phyloP scores from a whole-genome alignment of 2,888 invertebrate genomes.

The Caradrina clavipalpis region DNA sequence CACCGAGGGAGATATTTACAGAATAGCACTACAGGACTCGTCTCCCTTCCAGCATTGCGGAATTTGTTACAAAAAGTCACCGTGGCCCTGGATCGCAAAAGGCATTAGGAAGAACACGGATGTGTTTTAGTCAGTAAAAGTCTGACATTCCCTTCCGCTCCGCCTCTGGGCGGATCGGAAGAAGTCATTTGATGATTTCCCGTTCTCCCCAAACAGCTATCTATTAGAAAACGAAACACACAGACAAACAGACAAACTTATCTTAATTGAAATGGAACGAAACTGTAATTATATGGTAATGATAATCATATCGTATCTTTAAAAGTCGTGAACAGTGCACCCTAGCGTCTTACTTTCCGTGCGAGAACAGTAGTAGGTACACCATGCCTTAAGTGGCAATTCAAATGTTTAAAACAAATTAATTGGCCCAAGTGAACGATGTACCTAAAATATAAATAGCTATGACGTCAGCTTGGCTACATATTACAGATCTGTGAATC shows the following conservation, averaged over 20 bases:
- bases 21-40: too few relatives aligned
- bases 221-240: constrained; percentile 3
- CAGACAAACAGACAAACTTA: constrained; percentile 34
- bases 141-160: too few relatives aligned
- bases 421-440: background rate
- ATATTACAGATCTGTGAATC: background rate
- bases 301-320: constrained; percentile 15
- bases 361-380: constrained; percentile 2
- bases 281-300: constrained; percentile 11
- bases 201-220: too few relatives aligned
- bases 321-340: constrained; percentile 2
- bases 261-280: constrained; percentile 23
- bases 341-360: background rate
- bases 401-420: background rate
- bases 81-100: too few relatives aligned
- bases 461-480: background rate
- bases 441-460: background rate
- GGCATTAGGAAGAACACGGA: too few relatives aligned
- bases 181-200: too few relatives aligned
- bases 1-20: too few relatives aligned
- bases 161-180: too few relatives aligned
- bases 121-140: too few relatives aligned
- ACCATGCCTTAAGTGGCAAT: background rate
- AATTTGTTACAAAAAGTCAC: too few relatives aligned
- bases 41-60: too few relatives aligned